A percentile compares a stretch with the other conserved stretches of the same genome.
Conservation (phyloP, 2,797 vertebrate species). For the Mormyrops boulengeri region DNA sequence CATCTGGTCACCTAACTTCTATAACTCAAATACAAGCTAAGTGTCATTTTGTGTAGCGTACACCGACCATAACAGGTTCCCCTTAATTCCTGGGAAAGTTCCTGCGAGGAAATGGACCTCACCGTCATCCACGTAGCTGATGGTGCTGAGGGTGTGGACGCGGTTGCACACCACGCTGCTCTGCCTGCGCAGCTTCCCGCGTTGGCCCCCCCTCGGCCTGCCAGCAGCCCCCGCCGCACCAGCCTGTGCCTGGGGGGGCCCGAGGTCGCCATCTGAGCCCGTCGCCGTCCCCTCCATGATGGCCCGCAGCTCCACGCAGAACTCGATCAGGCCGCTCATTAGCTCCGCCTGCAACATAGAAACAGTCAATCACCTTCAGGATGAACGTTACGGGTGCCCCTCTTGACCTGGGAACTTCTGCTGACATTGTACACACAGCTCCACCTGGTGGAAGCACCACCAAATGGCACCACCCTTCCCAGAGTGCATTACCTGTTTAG, state of each 20-base stretch:
- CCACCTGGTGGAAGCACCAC: neutral
- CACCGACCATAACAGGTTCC: neutral
- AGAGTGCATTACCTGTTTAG: conserved; percentile 70
- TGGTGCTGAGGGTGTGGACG: conserved; percentile 78
- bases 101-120: conserved; percentile 39
- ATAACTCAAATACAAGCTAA: neutral
- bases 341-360: conserved; percentile 69
- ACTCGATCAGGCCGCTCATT: conserved; percentile 89
- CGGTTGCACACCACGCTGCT: conserved; percentile 78
- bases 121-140: conserved; percentile 85
- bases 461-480: neutral
- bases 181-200: conserved; percentile 69
- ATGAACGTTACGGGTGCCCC: neutral
- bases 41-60: neutral
- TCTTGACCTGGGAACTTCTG: neutral
- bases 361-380: neutral
- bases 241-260: conserved; percentile 5
- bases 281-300: conserved; percentile 41
- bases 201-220: conserved; percentile 47
- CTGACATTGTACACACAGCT: neutral
- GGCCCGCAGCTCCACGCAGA: conserved; percentile 78
- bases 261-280: conserved; percentile 40
- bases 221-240: conserved; percentile 27
- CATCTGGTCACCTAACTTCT: neutral
- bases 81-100: neutral